A percentile compares a stretch with the other conserved stretches of the same genome.
phyloP scores from a whole-genome alignment of 2,888 invertebrate genomes.

The Hypercompe scribonia region DNA sequence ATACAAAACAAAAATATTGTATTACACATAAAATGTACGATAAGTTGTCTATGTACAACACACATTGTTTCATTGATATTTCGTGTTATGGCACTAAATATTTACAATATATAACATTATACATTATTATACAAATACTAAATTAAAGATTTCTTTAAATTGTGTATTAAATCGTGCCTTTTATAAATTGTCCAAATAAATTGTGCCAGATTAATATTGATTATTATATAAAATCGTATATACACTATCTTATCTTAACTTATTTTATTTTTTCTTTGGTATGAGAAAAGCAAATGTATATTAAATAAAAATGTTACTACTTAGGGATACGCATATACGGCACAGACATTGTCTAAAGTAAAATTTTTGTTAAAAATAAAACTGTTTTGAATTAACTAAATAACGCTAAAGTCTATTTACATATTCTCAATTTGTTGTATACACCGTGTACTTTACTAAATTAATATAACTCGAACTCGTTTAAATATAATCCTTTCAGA shows the following conservation, averaged over 20 bases:
- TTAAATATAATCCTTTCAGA: no score
- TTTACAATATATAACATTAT: slow-evolving; percentile 12
- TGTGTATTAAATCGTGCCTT: background rate
- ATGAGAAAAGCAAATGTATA: slow-evolving; percentile 10
- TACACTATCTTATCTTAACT: slow-evolving; percentile 17
- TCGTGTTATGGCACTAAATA: slow-evolving; percentile 12
- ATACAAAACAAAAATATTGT: no score
- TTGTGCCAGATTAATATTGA: background rate
- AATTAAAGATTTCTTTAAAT: background rate
- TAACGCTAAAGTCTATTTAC: background rate
- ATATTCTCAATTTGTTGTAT: background rate
- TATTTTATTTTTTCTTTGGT: slow-evolving; percentile 45
- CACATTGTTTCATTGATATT: background rate
- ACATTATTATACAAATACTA: slow-evolving; percentile 1
- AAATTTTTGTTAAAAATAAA: background rate
- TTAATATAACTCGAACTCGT: no score
- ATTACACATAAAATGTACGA: background rate
- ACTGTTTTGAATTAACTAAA: background rate
- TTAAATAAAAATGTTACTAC: no score
- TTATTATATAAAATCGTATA: slow-evolving; percentile 13
- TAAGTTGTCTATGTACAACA: background rate
- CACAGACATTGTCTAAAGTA: background rate
- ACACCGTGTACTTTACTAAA: no score
- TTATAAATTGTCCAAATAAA: background rate
- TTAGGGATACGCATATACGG: no score